phyloP scores from a whole-genome alignment of 2,888 invertebrate species.

The Gymnoscelis rufifasciata region DNA sequence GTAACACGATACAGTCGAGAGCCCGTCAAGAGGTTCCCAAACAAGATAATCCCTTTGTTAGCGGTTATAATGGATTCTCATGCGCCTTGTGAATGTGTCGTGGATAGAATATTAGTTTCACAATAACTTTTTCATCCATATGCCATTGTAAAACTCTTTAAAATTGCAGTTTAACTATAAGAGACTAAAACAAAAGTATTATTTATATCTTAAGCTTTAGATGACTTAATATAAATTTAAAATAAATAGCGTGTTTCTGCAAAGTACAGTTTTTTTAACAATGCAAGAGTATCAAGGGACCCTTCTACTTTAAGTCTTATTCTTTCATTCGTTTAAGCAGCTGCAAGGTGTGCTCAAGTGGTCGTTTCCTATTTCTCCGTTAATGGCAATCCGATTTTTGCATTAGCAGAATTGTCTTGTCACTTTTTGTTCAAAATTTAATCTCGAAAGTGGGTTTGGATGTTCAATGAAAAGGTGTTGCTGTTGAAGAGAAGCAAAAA shows the following conservation, averaged over 20 bases:
- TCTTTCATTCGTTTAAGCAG: constrained; percentile 65
- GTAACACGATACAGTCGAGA: constrained; percentile 66
- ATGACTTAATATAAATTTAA: too few relatives aligned
- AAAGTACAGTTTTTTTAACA: too few relatives aligned
- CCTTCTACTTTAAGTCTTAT: constrained; percentile 44
- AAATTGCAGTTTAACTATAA: too few relatives aligned
- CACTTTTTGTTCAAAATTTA: constrained; percentile 29
- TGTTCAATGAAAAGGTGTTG: constrained; percentile 18
- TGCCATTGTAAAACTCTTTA: too few relatives aligned
- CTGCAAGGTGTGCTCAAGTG: constrained; percentile 60
- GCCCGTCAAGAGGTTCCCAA: constrained; percentile 76
- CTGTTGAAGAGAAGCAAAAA: constrained; percentile 6
- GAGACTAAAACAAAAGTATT: too few relatives aligned
- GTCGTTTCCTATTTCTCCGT: constrained; percentile 67
- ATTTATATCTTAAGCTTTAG: too few relatives aligned
- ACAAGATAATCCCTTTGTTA: constrained; percentile 77
- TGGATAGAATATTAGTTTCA: constrained; percentile 3
- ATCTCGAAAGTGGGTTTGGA: constrained; percentile 27
- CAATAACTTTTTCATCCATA: too few relatives aligned
- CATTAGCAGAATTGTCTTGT: constrained; percentile 39
- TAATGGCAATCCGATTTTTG: constrained; percentile 65
- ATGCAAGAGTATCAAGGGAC: constrained; percentile 3
- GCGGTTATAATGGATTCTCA: constrained; percentile 67
- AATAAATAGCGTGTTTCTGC: too few relatives aligned
- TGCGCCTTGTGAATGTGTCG: constrained; percentile 35